Percentiles rank a stretch among this genome's conserved stretches.
phyloP scores from a whole-genome alignment of 2,888 invertebrate genomes.

The Euplexia lucipara region DNA sequence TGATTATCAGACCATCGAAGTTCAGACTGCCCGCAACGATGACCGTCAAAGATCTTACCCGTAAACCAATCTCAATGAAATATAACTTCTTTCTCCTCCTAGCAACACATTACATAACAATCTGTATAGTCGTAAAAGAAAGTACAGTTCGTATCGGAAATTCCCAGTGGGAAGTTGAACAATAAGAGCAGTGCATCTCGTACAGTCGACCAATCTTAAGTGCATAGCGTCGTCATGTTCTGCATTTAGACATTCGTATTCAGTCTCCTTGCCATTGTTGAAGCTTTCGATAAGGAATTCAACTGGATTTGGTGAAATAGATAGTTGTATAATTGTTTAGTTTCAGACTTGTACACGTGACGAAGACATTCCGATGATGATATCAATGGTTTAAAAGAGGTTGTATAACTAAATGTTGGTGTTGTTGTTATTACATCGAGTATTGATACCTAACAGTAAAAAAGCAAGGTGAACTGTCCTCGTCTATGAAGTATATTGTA shows the following conservation, averaged over 20 bases:
- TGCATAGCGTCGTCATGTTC: constrained; percentile 76
- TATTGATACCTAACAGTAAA: no score
- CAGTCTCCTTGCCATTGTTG: constrained; percentile 56
- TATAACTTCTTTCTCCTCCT: neutral
- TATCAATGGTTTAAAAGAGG: no score
- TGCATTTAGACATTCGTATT: constrained; percentile 71
- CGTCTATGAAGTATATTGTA: no score
- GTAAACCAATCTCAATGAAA: neutral
- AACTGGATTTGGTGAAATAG: constrained; percentile 43
- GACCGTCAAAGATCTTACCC: no score
- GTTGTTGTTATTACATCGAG: no score
- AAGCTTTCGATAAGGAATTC: constrained; percentile 56
- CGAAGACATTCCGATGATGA: no score
- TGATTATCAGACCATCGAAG: no score
- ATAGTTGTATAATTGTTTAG: constrained; percentile 9
- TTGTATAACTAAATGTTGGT: no score
- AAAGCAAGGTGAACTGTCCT: no score
- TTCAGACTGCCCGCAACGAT: no score
- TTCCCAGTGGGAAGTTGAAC: constrained; percentile 67
- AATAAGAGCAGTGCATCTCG: constrained; percentile 72
- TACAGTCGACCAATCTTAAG: constrained; percentile 75
- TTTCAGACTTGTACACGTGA: neutral
- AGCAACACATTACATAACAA: constrained; percentile 36
- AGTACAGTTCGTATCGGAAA: constrained; percentile 54
- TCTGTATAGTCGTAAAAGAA: constrained; percentile 33